These are phyloP conservation scores for Caenorhabditis remanei DNA, from an alignment of 1,140 invertebrate genomes.

Conservation along the genomic window DNA sequence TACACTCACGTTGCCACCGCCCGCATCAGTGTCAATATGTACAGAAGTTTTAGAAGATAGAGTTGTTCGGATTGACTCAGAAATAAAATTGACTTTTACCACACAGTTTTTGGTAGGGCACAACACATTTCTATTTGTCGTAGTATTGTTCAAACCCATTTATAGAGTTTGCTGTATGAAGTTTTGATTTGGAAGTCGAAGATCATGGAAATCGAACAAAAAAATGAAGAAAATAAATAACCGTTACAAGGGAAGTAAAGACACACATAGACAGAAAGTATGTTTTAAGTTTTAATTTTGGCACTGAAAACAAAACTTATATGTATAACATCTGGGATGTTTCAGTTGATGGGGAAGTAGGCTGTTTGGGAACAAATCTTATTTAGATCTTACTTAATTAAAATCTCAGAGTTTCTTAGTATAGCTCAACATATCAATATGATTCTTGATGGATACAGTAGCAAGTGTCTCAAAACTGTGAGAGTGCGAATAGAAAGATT, in stretches of 20 bases:
- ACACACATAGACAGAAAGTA: not conserved
- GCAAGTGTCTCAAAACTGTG: no score
- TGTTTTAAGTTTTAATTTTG: not conserved
- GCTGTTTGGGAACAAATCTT: no score
- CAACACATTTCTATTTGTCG: not conserved
- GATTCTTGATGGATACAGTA: no score
- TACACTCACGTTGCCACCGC: slow-evolving; percentile 35
- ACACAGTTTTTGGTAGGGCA: not conserved
- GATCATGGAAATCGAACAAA: not conserved
- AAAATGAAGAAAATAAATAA: not conserved
- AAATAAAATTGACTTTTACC: not conserved
- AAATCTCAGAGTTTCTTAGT: no score
- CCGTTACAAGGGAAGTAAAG: not conserved
- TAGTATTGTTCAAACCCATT: not conserved
- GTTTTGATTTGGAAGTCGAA: not conserved
- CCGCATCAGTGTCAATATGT: slow-evolving; percentile 24
- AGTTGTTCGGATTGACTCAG: not conserved
- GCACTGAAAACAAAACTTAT: no score
- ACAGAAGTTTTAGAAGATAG: slow-evolving; percentile 15
- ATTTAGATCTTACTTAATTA: no score
- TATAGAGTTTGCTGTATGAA: not conserved
- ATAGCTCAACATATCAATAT: no score
- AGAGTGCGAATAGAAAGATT: no score
- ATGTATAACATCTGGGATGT: no score
- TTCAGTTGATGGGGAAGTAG: no score